A percentile compares a stretch with the other conserved stretches of the same genome.
Conservation (phyloP, 2,113 vertebrate species). For the Eretmochelys imbricata region DNA sequence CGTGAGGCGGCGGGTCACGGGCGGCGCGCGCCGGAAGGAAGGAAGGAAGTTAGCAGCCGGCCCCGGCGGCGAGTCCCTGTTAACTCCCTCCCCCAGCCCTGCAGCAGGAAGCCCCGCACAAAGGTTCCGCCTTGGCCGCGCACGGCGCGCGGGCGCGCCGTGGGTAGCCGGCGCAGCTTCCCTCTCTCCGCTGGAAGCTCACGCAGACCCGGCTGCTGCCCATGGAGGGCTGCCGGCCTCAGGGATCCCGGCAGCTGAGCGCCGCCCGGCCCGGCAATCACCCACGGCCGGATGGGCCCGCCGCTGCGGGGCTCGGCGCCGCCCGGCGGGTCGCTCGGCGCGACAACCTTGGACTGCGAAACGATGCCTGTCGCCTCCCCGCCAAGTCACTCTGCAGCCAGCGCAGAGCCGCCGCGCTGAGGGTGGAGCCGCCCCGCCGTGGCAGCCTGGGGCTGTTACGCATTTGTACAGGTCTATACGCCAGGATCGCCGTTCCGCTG, state of each 20-base stretch:
- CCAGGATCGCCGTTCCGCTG: no score
- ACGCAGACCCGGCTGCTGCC: not conserved
- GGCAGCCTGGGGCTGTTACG: no score
- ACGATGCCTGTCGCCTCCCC: no score
- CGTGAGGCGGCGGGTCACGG: not conserved
- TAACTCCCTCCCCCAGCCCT: not conserved
- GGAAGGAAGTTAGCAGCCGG: not conserved
- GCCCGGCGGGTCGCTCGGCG: no score
- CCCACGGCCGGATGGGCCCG: not conserved
- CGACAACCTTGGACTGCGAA: no score
- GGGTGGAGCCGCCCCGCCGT: not conserved
- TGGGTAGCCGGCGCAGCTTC: no score
- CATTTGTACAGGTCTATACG: no score
- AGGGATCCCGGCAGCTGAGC: no score
- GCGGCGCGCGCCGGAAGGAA: not conserved
- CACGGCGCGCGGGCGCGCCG: not conserved
- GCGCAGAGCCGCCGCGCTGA: not conserved
- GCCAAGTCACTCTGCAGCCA: no score
- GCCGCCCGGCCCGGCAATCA: no score
- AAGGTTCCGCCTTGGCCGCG: slow-evolving; percentile 43
- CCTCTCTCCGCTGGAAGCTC: not conserved
- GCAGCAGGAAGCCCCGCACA: not conserved
- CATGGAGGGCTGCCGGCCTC: no score
- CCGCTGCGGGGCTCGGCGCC: not conserved
- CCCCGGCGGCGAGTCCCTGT: not conserved